Percentiles rank a stretch among this genome's conserved stretches.
Conservation (phyloP, 2,797 vertebrate species). For the Scleropages formosus region DNA sequence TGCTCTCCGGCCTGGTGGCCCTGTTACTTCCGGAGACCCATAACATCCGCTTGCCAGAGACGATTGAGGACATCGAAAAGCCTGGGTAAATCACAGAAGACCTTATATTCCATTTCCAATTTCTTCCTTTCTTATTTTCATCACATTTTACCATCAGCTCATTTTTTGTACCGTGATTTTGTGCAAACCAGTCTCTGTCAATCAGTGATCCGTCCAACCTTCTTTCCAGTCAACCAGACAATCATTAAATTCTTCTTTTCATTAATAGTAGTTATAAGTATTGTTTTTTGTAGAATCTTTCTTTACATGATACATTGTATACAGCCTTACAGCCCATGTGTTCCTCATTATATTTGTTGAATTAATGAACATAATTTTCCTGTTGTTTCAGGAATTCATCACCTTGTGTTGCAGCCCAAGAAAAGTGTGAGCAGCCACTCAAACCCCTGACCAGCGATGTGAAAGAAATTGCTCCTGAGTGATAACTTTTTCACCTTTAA, state of each 20-base stretch:
- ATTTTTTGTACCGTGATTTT: too few relatives aligned
- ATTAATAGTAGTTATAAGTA: too few relatives aligned
- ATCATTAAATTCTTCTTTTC: too few relatives aligned
- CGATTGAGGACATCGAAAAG: conserved; percentile 78
- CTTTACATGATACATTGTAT: too few relatives aligned
- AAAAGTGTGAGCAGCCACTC: conserved; percentile 24
- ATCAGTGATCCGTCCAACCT: too few relatives aligned
- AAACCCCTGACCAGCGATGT: conserved; percentile 22
- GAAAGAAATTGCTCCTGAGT: not conserved
- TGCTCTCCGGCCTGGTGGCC: conserved; percentile 61
- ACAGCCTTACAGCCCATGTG: too few relatives aligned
- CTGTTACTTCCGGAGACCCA: conserved; percentile 78
- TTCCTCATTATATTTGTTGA: too few relatives aligned
- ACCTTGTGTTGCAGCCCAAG: conserved; percentile 13
- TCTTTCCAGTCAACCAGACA: too few relatives aligned
- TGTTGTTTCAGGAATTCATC: conserved; percentile 34
- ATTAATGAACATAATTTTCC: too few relatives aligned
- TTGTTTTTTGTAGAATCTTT: too few relatives aligned
- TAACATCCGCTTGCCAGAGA: conserved; percentile 69
- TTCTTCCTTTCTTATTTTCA: not conserved
- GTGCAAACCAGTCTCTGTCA: too few relatives aligned
- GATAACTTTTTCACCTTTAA: conserved; percentile 34
- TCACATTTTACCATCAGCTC: not conserved
- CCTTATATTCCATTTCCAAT: not conserved
- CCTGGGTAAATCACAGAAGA: conserved; percentile 52